Percentiles rank a stretch among this genome's conserved stretches.
phyloP scores from a whole-genome alignment of 2,888 invertebrate genomes.

The Apotomis betuletana region DNA sequence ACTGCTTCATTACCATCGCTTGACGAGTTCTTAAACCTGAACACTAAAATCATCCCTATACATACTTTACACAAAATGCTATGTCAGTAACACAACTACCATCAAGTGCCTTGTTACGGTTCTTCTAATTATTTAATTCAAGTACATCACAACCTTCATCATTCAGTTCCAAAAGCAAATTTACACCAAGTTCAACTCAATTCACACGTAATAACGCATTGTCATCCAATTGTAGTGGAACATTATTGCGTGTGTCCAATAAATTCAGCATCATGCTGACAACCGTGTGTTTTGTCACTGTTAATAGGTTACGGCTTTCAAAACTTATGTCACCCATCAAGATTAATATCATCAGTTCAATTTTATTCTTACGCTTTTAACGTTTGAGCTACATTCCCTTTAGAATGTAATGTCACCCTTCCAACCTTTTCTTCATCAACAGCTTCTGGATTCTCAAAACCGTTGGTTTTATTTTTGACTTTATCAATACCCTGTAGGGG shows the following conservation, averaged over 20 bases:
- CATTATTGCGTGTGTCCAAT: conserved; percentile 50
- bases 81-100: conserved; percentile 42
- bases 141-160: conserved; percentile 41
- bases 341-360: conserved; percentile 36
- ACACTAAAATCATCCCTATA: conserved; percentile 28
- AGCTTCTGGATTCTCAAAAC: conserved; percentile 2
- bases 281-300: conserved; percentile 76
- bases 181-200: conserved; percentile 43
- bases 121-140: conserved; percentile 67
- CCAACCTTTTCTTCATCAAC: conserved; percentile 35
- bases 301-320: conserved; percentile 73
- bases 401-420: no score
- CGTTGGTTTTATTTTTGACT: conserved; percentile 39
- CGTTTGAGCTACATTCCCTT: conserved; percentile 1
- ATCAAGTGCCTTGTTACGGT: conserved; percentile 64
- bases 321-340: conserved; percentile 62
- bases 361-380: not conserved
- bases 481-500: conserved; percentile 13
- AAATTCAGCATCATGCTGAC: conserved; percentile 75
- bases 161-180: conserved; percentile 39
- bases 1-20: conserved; percentile 20
- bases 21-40: conserved; percentile 21
- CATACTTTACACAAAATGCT: conserved; percentile 10
- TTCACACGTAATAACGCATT: conserved; percentile 31
- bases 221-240: conserved; percentile 33